Conservation (phyloP, 2,113 vertebrate species). For the Silurus asotus region DNA sequence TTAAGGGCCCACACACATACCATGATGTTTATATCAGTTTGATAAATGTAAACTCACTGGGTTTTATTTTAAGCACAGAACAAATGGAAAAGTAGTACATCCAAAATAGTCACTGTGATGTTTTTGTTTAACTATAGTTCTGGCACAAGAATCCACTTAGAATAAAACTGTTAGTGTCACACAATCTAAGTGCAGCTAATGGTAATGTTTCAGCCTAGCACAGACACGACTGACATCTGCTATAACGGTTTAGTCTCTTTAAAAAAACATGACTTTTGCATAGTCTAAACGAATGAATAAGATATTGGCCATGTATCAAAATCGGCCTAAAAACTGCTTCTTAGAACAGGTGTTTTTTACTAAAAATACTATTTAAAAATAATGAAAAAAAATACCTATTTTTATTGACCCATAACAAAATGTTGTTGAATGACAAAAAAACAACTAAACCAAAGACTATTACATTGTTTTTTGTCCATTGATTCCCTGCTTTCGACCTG, state of each 20-base stretch:
- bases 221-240: not conserved
- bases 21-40: not conserved
- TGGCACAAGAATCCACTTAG: not conserved
- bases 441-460: not conserved
- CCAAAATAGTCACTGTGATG: not conserved
- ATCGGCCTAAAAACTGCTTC: not conserved
- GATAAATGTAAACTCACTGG: not conserved
- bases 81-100: conserved; percentile 2
- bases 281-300: not conserved
- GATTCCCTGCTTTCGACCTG: not conserved
- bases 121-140: conserved; percentile 8
- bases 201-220: not conserved
- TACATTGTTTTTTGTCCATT: not conserved
- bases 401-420: not conserved
- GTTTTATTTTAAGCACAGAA: not conserved
- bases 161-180: not conserved
- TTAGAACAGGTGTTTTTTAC: not conserved
- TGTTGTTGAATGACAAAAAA: not conserved
- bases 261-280: conserved; percentile 3
- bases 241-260: conserved; percentile 8
- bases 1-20: conserved; percentile 8
- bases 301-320: not conserved
- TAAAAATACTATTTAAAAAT: not conserved
- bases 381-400: not conserved
- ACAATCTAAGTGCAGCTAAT: conserved; percentile 3